phyloP scores from a whole-genome alignment of 2,113 vertebrate genomes.

The Capricornis sumatraensis region DNA sequence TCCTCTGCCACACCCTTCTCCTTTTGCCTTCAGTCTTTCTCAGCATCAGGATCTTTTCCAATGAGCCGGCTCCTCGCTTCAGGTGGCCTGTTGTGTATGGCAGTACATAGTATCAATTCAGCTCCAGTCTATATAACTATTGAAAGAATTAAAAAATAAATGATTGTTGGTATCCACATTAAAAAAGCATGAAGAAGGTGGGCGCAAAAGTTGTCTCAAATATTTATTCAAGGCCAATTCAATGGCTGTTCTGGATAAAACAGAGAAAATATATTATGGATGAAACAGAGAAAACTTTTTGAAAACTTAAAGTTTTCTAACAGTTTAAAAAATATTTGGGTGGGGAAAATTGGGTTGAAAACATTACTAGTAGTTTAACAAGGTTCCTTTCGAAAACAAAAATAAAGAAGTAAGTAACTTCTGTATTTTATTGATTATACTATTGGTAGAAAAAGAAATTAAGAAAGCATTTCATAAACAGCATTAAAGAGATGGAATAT shows the following conservation, averaged over 20 bases:
- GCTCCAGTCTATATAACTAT: neutral
- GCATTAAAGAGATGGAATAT: neutral
- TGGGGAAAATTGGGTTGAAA: neutral
- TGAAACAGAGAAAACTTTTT: neutral
- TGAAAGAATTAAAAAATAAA: neutral
- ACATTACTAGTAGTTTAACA: neutral
- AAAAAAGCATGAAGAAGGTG: neutral
- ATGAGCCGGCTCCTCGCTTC: rapidly evolving
- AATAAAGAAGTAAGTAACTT: neutral
- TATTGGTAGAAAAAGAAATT: neutral
- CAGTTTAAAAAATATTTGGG: neutral
- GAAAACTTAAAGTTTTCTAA: neutral
- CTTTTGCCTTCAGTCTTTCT: neutral
- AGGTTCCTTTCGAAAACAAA: neutral
- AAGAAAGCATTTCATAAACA: neutral
- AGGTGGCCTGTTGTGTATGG: neutral
- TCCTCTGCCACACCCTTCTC: neutral
- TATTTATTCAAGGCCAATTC: neutral
- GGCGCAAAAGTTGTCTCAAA: neutral
- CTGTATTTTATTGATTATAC: neutral
- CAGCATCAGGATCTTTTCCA: neutral
- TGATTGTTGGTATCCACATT: neutral
- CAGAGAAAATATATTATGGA: neutral
- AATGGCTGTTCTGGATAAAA: neutral
- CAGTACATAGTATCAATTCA: neutral